Conservation (phyloP, 2,888 invertebrate genomes). For the Bellardia bayeri region DNA sequence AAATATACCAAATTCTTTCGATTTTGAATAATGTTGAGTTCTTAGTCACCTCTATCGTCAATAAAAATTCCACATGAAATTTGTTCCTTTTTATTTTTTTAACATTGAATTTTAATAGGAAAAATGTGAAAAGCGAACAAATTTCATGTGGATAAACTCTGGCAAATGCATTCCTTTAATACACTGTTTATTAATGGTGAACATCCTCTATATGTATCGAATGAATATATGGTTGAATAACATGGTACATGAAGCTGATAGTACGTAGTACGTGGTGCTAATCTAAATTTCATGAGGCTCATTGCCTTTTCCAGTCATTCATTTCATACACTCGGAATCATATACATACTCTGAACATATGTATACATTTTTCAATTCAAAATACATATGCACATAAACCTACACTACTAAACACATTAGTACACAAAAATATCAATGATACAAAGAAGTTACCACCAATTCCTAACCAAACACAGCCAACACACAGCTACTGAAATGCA, state of each 20-base stretch:
- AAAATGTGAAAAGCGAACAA: too few relatives aligned
- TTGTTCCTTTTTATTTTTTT: too few relatives aligned
- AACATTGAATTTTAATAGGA: too few relatives aligned
- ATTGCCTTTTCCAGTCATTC: conserved; percentile 63
- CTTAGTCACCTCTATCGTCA: too few relatives aligned
- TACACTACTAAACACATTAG: neutral
- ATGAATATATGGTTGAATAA: conserved; percentile 25
- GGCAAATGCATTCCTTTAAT: conserved; percentile 29
- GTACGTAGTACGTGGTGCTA: conserved; percentile 69
- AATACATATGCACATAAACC: neutral
- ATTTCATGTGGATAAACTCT: too few relatives aligned
- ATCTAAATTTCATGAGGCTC: conserved; percentile 72
- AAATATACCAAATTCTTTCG: too few relatives aligned
- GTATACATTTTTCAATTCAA: neutral
- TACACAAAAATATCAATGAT: neutral
- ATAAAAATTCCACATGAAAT: too few relatives aligned
- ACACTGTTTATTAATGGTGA: conserved; percentile 32
- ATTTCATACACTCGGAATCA: conserved; percentile 32
- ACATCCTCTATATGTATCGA: conserved; percentile 10
- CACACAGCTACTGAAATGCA: neutral
- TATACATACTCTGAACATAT: neutral
- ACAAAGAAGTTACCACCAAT: conserved; percentile 2
- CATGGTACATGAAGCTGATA: conserved; percentile 49
- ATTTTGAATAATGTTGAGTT: too few relatives aligned
- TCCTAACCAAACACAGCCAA: conserved; percentile 3